Conservation (phyloP, 2,797 vertebrate genomes). For the Chelon auratus region DNA sequence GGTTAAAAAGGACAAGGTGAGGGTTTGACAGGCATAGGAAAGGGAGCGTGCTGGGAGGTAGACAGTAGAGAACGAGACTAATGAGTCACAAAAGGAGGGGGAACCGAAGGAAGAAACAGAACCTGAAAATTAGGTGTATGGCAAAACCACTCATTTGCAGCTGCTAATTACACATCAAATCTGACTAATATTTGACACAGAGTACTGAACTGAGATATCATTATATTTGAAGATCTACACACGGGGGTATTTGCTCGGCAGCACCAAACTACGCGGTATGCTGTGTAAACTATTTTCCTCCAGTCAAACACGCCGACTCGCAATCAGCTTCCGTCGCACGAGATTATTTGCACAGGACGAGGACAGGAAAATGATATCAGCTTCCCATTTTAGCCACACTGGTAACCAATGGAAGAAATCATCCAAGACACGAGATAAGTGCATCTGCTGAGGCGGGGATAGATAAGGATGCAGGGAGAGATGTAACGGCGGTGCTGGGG, state of each 20-base stretch:
- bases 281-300: not conserved
- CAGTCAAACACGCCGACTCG: slow-evolving; percentile 6
- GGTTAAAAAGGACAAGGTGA: slow-evolving; percentile 37
- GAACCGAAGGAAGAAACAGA: slow-evolving; percentile 22
- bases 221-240: slow-evolving; percentile 6
- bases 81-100: slow-evolving; percentile 48
- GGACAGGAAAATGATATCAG: slow-evolving; percentile 19
- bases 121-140: slow-evolving; percentile 22
- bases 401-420: slow-evolving; percentile 38
- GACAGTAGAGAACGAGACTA: slow-evolving; percentile 34
- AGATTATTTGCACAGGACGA: not conserved
- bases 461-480: slow-evolving; percentile 39
- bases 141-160: slow-evolving; percentile 30
- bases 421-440: slow-evolving; percentile 51
- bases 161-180: slow-evolving; percentile 24
- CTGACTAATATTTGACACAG: slow-evolving; percentile 24
- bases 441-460: slow-evolving; percentile 47
- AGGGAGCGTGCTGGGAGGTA: slow-evolving; percentile 48
- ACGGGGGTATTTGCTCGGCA: not conserved
- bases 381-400: slow-evolving; percentile 27
- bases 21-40: slow-evolving; percentile 51
- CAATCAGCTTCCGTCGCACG: slow-evolving; percentile 21
- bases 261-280: not conserved
- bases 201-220: slow-evolving; percentile 1
- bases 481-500: slow-evolving; percentile 1